Conservation (phyloP, 2,888 invertebrate species). For the Chymomyza fuscimana region DNA sequence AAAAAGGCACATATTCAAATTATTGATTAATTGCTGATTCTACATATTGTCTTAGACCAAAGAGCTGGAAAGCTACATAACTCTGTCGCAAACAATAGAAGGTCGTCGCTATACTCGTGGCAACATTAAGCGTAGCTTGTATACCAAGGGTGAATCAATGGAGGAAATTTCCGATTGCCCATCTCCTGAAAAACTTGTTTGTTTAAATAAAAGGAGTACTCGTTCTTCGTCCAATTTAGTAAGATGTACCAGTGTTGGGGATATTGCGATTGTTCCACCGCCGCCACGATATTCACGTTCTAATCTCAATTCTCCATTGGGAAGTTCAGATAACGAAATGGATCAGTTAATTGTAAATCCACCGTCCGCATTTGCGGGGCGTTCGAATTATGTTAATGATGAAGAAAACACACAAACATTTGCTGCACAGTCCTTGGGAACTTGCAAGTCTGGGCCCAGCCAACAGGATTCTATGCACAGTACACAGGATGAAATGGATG, state of each 20-base stretch:
- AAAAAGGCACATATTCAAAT: no score
- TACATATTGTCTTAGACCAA: conserved; percentile 25
- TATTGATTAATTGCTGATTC: not conserved
- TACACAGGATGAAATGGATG: no score
- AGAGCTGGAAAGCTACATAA: conserved; percentile 33
- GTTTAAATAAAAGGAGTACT: not conserved
- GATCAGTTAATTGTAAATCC: not conserved
- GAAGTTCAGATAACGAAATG: not conserved
- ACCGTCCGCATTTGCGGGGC: not conserved
- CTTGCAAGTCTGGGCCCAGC: no score
- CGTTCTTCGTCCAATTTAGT: not conserved
- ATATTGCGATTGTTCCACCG: not conserved
- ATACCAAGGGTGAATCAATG: conserved; percentile 47
- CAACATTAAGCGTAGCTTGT: conserved; percentile 41
- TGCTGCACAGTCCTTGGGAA: no score
- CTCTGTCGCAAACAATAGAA: conserved; percentile 9
- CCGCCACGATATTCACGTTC: not conserved
- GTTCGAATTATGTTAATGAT: not conserved
- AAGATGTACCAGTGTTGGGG: not conserved
- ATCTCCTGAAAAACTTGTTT: not conserved
- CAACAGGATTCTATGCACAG: no score
- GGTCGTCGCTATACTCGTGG: not conserved
- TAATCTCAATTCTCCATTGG: not conserved
- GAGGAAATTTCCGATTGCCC: conserved; percentile 14
- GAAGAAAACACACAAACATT: not conserved